Base-by-base conservation (phyloP, 2,888 invertebrate genomes). In the Mermis nigrescens region DNA sequence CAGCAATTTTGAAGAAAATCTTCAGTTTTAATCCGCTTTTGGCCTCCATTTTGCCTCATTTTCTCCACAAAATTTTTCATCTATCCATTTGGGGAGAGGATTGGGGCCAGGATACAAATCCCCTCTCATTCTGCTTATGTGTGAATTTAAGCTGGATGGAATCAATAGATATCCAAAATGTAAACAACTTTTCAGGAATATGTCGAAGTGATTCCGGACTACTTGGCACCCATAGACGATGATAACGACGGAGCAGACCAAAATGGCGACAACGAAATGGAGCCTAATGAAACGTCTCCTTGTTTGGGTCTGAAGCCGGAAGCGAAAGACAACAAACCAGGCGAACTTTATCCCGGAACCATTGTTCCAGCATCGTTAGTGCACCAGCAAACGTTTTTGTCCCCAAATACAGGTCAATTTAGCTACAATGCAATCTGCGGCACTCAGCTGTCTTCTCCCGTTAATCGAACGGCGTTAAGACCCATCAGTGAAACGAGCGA, bases 401-500 rank as follows among this genome's bases (percentile, higher is more conserved):
- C 38, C 19, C 38, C 38, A 7, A 38, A 19, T 19, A 38, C 38
- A 19, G 15, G 38, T 7, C 12, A 12, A 7, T 7, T 7, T 19
- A 38, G 38, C 38, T 38, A 38, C 38, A n/a, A 22, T n/a, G n/a
- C n/a, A n/a, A n/a, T n/a, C n/a, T 19, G 26, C 32, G 12, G 24
- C 46, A 57, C 48, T 28, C 57, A 46, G 48, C 4, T 46, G 19
- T 4, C 46, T 15, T 57, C 57, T 46, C 57, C 57, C 48, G 12
- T 48, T 12, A 38, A 19, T 38, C 48, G 48, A 24, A 48, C 48
- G 46, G 7, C 22, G 19, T 29, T 57, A 26, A 22, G 57, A 3
- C 38, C 57, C 26, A 57, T 57, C 46, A 57, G 57, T 48, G 57
- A 57, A 57, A 22, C 48, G 38, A 31, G 24, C 56, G 56, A 56